These are phyloP conservation scores for Cuniculus paca DNA, from an alignment of 2,797 vertebrate species.

Conservation along the genomic window DNA sequence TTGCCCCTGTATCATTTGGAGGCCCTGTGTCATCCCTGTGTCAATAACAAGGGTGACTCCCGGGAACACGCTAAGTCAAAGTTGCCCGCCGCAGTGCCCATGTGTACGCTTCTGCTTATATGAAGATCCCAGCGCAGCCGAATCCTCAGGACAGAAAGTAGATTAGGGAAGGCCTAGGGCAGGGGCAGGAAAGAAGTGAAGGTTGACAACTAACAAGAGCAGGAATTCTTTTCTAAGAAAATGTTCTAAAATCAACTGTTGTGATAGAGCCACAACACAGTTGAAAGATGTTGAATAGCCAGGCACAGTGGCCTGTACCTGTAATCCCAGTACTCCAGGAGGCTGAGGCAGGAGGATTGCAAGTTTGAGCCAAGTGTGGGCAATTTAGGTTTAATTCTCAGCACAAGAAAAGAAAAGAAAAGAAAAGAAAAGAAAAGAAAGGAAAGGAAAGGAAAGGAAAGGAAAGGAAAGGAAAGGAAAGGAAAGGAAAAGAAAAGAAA, in stretches of 20 bases:
- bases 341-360: neutral
- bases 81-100: neutral
- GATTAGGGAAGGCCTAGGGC: neutral
- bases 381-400: neutral
- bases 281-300: neutral
- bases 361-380: neutral
- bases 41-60: neutral
- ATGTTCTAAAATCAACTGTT: neutral
- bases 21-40: neutral
- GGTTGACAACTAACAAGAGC: no score
- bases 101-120: neutral
- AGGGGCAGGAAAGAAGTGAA: neutral
- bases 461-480: neutral
- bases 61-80: neutral
- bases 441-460: no score
- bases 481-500: neutral
- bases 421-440: neutral
- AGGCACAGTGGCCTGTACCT: neutral
- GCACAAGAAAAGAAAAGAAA: neutral
- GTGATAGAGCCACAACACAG: neutral
- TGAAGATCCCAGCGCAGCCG: neutral
- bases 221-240: slow-evolving; percentile 6
- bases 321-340: neutral
- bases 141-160: neutral
- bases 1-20: neutral